Percentiles rank a stretch among this genome's conserved stretches.
Conservation (phyloP, 1,140 invertebrate species). For the Plutomurus gul region DNA sequence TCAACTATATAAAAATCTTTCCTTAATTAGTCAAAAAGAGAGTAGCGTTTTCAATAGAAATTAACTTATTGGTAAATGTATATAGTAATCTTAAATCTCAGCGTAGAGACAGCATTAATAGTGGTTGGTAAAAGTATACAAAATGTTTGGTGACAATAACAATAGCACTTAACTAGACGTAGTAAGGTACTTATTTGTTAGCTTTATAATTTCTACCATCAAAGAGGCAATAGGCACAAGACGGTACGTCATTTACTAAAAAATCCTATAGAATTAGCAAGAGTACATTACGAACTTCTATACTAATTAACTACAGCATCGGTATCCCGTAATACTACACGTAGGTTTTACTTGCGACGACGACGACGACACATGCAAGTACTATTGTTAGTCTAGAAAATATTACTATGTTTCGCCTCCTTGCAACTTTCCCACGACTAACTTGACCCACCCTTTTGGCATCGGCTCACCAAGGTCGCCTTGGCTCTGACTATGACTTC, state of each 20-base stretch:
- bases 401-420: slow-evolving; percentile 49
- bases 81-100: too few relatives aligned
- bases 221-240: slow-evolving; percentile 28
- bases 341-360: too few relatives aligned
- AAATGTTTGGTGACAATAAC: slow-evolving; percentile 24
- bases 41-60: neutral
- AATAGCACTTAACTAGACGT: neutral
- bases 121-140: neutral
- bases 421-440: slow-evolving; percentile 62
- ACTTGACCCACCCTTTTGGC: slow-evolving; percentile 61
- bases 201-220: slow-evolving; percentile 8
- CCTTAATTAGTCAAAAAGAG: neutral
- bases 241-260: neutral
- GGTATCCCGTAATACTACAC: too few relatives aligned
- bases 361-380: too few relatives aligned
- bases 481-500: slow-evolving; percentile 22
- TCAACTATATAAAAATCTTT: neutral
- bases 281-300: neutral
- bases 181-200: slow-evolving; percentile 27
- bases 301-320: too few relatives aligned
- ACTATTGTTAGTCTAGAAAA: neutral
- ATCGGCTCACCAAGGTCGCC: slow-evolving; percentile 48
- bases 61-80: neutral
- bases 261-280: neutral
- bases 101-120: too few relatives aligned